phyloP scores from a whole-genome alignment of 1,140 invertebrate genomes.

The Macrosteles quadrilineatus region DNA sequence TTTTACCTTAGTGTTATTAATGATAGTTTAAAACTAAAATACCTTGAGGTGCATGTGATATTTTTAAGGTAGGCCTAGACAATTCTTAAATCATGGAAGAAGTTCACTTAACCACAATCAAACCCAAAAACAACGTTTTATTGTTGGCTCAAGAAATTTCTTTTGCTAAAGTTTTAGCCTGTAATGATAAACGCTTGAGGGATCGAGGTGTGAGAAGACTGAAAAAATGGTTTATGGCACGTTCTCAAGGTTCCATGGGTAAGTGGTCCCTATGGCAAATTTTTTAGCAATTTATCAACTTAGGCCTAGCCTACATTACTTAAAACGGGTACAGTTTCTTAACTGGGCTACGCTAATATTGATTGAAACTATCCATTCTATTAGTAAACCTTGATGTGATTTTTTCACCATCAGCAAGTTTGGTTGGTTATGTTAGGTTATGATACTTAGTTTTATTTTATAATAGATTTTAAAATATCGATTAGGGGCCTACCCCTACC shows the following conservation, averaged over 20 bases:
- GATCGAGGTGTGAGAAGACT: constrained; percentile 69
- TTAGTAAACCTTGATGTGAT: no score
- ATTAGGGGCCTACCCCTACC: neutral
- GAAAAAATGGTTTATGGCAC: constrained; percentile 65
- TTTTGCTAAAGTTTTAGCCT: constrained; percentile 69
- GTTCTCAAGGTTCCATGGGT: constrained; percentile 56
- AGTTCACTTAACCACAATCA: constrained; percentile 15
- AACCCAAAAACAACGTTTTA: constrained; percentile 38
- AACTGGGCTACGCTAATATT: no score
- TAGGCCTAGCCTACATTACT: neutral
- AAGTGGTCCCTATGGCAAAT: constrained; percentile 37
- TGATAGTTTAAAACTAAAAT: no score
- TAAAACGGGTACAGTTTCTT: no score
- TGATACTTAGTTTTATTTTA: no score
- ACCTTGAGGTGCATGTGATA: no score
- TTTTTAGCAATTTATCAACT: neutral
- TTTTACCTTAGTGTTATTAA: no score
- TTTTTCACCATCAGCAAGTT: no score
- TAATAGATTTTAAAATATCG: neutral
- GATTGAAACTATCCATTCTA: no score
- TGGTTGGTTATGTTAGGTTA: no score
- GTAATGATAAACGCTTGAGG: constrained; percentile 67
- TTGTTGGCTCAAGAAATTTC: constrained; percentile 66
- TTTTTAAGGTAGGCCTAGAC: no score
- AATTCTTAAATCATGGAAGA: constrained; percentile 28